phyloP scores from a whole-genome alignment of 2,888 invertebrate species.

The Petrophora chlorosata region DNA sequence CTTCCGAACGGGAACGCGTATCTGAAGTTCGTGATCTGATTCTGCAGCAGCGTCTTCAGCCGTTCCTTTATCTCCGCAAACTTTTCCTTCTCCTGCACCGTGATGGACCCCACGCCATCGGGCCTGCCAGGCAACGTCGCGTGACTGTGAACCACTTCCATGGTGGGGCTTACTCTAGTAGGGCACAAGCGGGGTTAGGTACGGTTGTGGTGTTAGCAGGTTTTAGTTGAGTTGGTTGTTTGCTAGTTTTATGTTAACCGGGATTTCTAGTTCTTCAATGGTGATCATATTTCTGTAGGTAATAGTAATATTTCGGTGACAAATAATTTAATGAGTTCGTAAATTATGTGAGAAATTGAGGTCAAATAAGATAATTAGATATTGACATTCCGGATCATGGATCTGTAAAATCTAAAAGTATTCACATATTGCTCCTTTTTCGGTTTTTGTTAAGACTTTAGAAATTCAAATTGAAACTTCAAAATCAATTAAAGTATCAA shows the following conservation, averaged over 20 bases:
- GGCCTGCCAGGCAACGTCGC: conserved; percentile 89
- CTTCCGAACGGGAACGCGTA: conserved; percentile 99
- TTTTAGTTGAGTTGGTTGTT: not conserved
- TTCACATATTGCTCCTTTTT: no score
- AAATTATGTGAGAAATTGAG: no score
- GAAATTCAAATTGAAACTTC: no score
- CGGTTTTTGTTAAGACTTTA: no score
- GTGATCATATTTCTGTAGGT: not conserved
- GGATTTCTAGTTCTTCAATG: conserved; percentile 1
- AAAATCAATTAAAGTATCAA: no score
- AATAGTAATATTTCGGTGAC: no score
- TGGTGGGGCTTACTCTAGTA: conserved; percentile 79
- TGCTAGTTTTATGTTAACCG: not conserved
- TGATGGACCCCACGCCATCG: conserved; percentile 99
- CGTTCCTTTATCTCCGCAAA: conserved; percentile 99
- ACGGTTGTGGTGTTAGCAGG: conserved; percentile 60
- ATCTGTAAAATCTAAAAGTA: no score
- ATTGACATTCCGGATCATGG: no score
- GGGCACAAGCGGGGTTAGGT: conserved; percentile 77
- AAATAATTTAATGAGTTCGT: no score
- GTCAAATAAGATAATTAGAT: no score
- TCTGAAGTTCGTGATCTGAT: conserved; percentile 99
- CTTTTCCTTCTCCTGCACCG: conserved; percentile 98
- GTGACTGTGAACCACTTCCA: conserved; percentile 80
- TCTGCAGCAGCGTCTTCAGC: conserved; percentile 94